Base-by-base conservation (phyloP, 2,888 invertebrate genomes). In the Zootermopsis nevadensis region DNA sequence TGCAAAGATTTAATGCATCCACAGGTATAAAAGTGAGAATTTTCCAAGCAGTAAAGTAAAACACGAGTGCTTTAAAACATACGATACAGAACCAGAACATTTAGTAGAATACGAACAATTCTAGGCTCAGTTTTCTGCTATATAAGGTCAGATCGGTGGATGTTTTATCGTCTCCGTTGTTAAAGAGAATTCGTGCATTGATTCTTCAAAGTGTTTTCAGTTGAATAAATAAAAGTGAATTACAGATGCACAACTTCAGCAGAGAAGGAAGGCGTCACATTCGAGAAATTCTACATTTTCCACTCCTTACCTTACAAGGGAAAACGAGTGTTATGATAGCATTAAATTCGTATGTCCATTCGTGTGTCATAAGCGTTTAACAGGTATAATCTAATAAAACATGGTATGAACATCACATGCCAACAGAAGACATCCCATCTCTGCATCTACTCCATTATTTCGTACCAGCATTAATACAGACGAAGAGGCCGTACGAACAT, bases 11-110 rank as follows among this genome's bases (percentile, higher is more conserved):
- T 79, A 79, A 66, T 79, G n/a, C 79, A 27, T 66, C 79, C 60
- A 38, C 38, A 79, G 66, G 66, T 79, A 79, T 66, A 66, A 79
- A 79, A 66, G 79, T 79, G 79, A 79, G 79, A 60, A 35, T 79
- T 79, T 60, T 19, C 22, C 60, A 66, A 55, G 66, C 66, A 60
- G 38, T 79, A 66, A 74, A 74, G 74, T 22, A 33, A 69, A 60
- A n/a, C 15, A n/a, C 24, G 38, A 30, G 33, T 38, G 74, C 74
- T 74, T 35, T 69, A 42, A 74, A 74, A 74, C 38, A 8, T 7
- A 33, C 24, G 72, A 74, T 33, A 74, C 74, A 42, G 33, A 74
- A 74, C n/a, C 24, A 38, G 60, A 60, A 60, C n/a, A n/a, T 27
- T n/a, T 60, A 15, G 7, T 10, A 60, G 60, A 60, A 60, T 27